A percentile compares a stretch with the other conserved stretches of the same genome.
phyloP scores from a whole-genome alignment of 2,113 vertebrate genomes.

The Scartelaos histophorus region DNA sequence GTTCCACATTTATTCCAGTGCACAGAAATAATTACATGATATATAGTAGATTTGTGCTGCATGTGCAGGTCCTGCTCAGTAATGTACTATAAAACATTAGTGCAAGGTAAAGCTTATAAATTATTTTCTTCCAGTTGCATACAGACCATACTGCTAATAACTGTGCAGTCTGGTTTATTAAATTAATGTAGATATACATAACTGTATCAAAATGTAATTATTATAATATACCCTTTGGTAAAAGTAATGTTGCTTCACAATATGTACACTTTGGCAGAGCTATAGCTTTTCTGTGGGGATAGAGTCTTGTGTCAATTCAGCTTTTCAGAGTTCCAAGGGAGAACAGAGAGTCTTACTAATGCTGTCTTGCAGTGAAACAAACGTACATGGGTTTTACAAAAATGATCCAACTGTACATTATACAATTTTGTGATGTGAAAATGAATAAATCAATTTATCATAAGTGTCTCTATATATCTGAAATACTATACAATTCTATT shows the following conservation, averaged over 20 bases:
- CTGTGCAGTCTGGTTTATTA: neutral
- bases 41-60: slow-evolving; percentile 5
- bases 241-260: neutral
- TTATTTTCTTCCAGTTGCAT: slow-evolving; percentile 6
- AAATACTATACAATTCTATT: too few relatives aligned
- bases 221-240: neutral
- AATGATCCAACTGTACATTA: too few relatives aligned
- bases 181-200: neutral
- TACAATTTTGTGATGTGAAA: too few relatives aligned
- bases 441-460: too few relatives aligned
- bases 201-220: neutral
- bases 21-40: slow-evolving; percentile 29
- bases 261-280: neutral
- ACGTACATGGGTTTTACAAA: too few relatives aligned
- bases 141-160: neutral
- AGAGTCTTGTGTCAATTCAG: neutral
- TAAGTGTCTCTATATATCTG: too few relatives aligned
- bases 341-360: neutral
- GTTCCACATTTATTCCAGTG: slow-evolving; percentile 24
- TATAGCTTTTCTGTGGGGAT: neutral
- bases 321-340: neutral
- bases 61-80: slow-evolving; percentile 1
- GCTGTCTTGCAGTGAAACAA: too few relatives aligned
- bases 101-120: neutral
- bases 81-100: neutral